Base-by-base conservation (phyloP, 1,140 invertebrate genomes). In the Colletes gigas region DNA sequence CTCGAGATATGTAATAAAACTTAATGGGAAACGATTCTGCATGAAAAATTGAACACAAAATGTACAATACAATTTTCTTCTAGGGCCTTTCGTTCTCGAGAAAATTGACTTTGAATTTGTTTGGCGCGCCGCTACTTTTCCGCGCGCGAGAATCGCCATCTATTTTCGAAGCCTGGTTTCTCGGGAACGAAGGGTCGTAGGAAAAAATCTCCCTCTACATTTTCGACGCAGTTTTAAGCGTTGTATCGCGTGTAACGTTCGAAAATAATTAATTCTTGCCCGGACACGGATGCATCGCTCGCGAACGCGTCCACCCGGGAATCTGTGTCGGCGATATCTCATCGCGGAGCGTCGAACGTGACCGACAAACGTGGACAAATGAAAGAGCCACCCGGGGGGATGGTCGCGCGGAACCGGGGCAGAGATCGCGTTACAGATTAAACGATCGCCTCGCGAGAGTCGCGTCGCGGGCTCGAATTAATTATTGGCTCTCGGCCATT, bases 391-490 rank as follows among this genome's bases (percentile, higher is more conserved):
- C 10, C 17, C 7, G 15, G 55, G 57, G n/a, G 17, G 57, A 9
- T 9, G 57, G 19, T 19, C 3, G 57, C 55, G 55, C 4, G n/a
- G 54, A 55, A 55, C 17, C 39, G 41, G 57, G 15, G n/a, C 39
- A n/a, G n/a, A 66, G 73, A 75, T 75, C 39, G 73, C 73, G 73
- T 66, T 75, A 55, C 62, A 75, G 73, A 75, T 75, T 75, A 75
- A 75, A 75, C 62, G 62, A 66, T 75, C 73, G 50, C 12, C 41
- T 47, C 63, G 4, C 62, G 62, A 30, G 57, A 21, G 10, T 50
- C 50, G 9, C 50, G 50, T 50, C 21, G 41, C 62, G 62, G 21
- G 14, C 12, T 41, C 17, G 76, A 78, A 78, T 78, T 78, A 78
- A 78, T 78, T 78, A 71, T 78, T 78, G 76, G 76, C 76, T 21